phyloP scores from a whole-genome alignment of 2,797 vertebrate genomes.

The Xenops minutus region DNA sequence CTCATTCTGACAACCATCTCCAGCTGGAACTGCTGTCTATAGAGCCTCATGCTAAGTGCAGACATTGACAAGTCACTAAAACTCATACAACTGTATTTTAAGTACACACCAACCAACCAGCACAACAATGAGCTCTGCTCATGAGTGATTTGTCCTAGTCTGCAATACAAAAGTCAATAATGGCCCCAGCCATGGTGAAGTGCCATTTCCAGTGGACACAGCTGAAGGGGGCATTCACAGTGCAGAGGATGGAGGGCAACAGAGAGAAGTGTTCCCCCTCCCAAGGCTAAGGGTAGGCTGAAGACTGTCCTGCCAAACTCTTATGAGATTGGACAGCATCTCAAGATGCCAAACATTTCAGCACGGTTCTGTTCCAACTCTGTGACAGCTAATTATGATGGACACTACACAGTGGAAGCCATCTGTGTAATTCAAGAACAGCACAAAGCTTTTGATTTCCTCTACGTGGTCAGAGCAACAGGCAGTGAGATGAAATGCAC shows the following conservation, averaged over 20 bases:
- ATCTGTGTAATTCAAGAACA: not conserved
- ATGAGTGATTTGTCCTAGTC: not conserved
- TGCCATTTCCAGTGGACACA: not conserved
- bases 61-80: not conserved
- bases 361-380: not conserved
- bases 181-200: not conserved
- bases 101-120: not conserved
- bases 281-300: not conserved
- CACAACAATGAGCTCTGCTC: not conserved
- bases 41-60: not conserved
- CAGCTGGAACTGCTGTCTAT: not conserved
- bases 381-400: not conserved
- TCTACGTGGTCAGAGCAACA: not conserved
- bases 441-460: not conserved
- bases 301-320: not conserved
- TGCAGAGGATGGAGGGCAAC: not conserved
- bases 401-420: not conserved
- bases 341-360: not conserved
- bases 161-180: not conserved
- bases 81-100: not conserved
- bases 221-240: not conserved
- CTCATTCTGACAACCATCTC: not conserved
- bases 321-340: not conserved
- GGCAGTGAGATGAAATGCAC: not conserved
- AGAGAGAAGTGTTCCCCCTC: not conserved